A percentile compares a stretch with the other conserved stretches of the same genome.
Conservation (phyloP, 1,140 invertebrate genomes). For the Diplogasteroides magnus region DNA sequence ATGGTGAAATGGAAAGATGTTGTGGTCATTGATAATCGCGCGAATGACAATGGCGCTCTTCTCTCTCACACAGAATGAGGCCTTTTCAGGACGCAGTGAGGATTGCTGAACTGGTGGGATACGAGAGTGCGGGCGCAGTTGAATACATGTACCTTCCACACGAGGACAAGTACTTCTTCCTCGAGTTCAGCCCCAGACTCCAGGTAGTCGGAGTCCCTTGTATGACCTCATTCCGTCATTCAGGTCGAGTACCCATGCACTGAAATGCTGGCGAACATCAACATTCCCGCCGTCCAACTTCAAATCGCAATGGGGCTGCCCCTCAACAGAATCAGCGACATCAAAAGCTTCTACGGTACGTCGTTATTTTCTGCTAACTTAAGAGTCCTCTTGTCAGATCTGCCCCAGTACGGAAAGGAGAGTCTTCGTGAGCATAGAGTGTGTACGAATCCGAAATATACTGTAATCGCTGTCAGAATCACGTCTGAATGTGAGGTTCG, state of each 20-base stretch:
- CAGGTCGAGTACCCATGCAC: conserved; percentile 95
- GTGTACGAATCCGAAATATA: conserved; percentile 82
- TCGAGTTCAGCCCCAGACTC: conserved; percentile 93
- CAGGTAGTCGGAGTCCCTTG: no score
- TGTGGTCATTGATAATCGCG: no score
- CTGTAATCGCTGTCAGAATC: conserved; percentile 96
- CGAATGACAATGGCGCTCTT: no score
- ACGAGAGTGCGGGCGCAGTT: conserved; percentile 95
- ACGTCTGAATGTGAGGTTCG: no score
- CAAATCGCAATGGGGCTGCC: conserved; percentile 99
- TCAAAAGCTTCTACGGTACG: conserved; percentile 85
- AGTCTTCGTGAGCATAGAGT: no score
- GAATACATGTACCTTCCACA: conserved; percentile 82
- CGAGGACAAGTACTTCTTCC: conserved; percentile 82
- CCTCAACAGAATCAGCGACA: conserved; percentile 89
- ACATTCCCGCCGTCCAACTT: conserved; percentile 90
- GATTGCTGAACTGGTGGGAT: conserved; percentile 96
- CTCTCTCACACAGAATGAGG: no score
- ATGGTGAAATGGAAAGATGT: no score
- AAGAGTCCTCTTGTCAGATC: no score
- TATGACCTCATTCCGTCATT: no score
- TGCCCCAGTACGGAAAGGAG: background rate
- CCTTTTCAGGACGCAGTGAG: conserved; percentile 82
- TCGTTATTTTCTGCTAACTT: conserved; percentile 55
- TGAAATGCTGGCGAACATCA: conserved; percentile 98